Evolutionary conservation across 1,140 invertebrate genomes (phyloP).

Genomic region (Anoplolepis gracilipes): DNA sequence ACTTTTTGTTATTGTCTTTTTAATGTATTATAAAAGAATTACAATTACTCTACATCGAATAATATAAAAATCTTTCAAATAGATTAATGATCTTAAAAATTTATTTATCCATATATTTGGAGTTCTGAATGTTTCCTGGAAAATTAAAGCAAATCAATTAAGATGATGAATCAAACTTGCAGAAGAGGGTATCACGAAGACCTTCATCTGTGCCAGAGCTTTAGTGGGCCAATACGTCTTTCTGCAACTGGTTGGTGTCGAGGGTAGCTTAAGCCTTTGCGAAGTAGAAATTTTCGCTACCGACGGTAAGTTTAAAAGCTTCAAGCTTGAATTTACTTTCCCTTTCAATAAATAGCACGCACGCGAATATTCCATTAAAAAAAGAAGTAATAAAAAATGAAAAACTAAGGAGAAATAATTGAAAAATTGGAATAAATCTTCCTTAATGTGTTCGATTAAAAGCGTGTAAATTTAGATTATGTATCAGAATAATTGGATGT

Average conservation of each 20-base stretch:
- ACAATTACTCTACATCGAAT: not conserved
- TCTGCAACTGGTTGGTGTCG: slow-evolving; percentile 95
- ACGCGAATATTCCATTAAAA: not conserved
- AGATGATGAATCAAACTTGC: slow-evolving; percentile 72
- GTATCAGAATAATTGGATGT: not conserved
- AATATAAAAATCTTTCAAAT: not conserved
- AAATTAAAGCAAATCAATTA: slow-evolving; percentile 7
- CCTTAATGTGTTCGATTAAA: not conserved
- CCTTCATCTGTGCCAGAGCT: slow-evolving; percentile 94
- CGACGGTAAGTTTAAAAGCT: slow-evolving; percentile 88
- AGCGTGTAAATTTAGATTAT: not conserved
- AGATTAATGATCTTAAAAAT: not conserved
- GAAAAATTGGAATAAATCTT: too few relatives aligned
- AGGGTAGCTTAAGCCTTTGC: slow-evolving; percentile 95
- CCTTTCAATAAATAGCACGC: not conserved
- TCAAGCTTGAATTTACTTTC: not conserved
- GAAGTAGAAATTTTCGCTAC: slow-evolving; percentile 97
- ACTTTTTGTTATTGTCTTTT: not conserved
- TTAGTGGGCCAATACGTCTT: slow-evolving; percentile 95
- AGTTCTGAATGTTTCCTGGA: slow-evolving; percentile 16
- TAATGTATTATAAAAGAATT: not conserved
- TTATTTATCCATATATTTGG: not conserved
- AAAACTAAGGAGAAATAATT: not conserved
- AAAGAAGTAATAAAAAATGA: not conserved
- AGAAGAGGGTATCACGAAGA: slow-evolving; percentile 96